Percentiles rank a stretch among this genome's conserved stretches.
phyloP scores from a whole-genome alignment of 2,888 invertebrate species.

The Myathropa florea region DNA sequence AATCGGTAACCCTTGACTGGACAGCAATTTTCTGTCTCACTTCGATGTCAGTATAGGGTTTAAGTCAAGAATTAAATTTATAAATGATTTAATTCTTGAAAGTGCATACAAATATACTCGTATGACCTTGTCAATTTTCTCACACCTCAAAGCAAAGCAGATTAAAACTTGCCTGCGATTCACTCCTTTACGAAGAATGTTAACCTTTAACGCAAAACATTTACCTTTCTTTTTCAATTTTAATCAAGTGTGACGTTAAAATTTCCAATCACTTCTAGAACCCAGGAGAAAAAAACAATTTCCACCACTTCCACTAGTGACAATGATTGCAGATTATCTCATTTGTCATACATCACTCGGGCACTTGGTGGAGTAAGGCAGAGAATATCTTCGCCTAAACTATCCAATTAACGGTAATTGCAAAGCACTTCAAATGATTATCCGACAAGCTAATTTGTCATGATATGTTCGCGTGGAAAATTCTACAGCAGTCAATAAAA shows the following conservation, averaged over 20 bases:
- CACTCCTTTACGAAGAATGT: not conserved
- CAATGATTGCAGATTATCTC: slow-evolving; percentile 21
- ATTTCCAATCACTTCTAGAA: slow-evolving; percentile 3
- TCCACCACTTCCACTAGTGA: not conserved
- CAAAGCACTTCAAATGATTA: slow-evolving; percentile 46
- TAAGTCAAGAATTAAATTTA: not conserved
- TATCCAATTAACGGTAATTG: slow-evolving; percentile 54
- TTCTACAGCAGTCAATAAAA: slow-evolving; percentile 25
- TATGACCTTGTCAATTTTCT: too few species aligned
- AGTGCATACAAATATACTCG: too few species aligned
- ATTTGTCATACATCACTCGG: slow-evolving; percentile 38
- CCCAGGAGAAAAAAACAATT: not conserved
- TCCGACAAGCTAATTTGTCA: slow-evolving; percentile 57
- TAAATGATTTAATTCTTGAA: too few species aligned
- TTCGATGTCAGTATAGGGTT: not conserved
- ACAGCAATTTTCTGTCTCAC: not conserved
- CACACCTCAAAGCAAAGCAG: not conserved
- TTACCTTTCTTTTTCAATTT: not conserved
- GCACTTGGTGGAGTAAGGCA: slow-evolving; percentile 15
- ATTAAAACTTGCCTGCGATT: not conserved
- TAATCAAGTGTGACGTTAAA: not conserved
- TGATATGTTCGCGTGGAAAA: slow-evolving; percentile 55
- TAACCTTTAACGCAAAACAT: not conserved
- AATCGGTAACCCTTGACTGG: not conserved
- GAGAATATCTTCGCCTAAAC: slow-evolving; percentile 30